Conservation (phyloP, 2,888 invertebrate genomes). For the Antheraea yamamai region DNA sequence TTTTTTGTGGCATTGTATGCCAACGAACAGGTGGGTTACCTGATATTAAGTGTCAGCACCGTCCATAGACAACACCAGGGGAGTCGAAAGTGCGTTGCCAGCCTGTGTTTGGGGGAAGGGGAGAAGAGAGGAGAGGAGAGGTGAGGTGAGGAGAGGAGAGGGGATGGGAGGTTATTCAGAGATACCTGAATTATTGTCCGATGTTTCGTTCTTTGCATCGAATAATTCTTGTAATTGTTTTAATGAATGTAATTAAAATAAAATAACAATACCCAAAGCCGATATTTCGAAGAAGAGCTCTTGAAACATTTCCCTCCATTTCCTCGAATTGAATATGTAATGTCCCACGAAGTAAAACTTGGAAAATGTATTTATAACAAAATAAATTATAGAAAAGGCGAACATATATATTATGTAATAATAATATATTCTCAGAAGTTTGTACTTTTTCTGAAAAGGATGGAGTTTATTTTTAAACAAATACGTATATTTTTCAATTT, state of each 20-base stretch:
- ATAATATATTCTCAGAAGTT: slow-evolving; percentile 6
- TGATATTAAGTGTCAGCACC: no score
- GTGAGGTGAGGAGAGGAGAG: no score
- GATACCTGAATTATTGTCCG: no score
- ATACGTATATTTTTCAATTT: neutral
- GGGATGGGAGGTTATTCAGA: no score
- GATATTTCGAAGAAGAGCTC: neutral
- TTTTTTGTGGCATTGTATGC: no score
- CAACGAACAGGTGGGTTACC: no score
- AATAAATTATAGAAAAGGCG: neutral
- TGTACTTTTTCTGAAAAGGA: slow-evolving; percentile 14
- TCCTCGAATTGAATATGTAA: slow-evolving; percentile 8
- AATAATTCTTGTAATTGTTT: neutral
- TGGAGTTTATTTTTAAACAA: neutral
- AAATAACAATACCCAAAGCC: neutral
- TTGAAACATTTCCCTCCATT: neutral
- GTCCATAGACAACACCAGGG: no score
- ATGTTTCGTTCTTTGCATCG: neutral
- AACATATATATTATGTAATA: neutral
- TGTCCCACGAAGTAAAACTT: slow-evolving; percentile 10
- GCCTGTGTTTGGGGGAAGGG: no score
- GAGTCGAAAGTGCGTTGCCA: no score
- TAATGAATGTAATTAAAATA: neutral
- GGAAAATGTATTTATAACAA: neutral
- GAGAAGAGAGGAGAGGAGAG: no score